Percentiles rank a stretch among this genome's conserved stretches.
Evolutionary conservation across 2,797 vertebrate species (phyloP).

Genomic region (Sebastes steindachneri): DNA sequence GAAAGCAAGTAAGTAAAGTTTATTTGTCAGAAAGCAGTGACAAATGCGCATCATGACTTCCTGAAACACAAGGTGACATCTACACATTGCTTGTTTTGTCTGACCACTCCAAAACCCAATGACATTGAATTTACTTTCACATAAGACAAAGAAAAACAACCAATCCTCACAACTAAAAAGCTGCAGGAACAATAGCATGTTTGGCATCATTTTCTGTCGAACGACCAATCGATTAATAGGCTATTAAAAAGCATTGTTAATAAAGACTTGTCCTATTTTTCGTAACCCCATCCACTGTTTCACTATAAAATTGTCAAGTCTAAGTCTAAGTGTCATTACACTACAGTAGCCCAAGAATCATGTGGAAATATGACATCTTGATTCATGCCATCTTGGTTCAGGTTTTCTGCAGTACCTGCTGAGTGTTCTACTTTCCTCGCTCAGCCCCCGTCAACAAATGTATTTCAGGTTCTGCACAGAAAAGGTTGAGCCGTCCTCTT

Average conservation of each 20-base stretch:
- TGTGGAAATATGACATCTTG: not conserved
- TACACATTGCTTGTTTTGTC: not conserved
- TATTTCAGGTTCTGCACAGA: conserved; percentile 48
- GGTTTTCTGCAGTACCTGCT: not conserved
- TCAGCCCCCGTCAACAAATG: conserved; percentile 42
- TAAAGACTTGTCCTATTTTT: not conserved
- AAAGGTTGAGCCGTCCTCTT: conserved; percentile 39
- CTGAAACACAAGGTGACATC: not conserved
- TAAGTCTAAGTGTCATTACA: not conserved
- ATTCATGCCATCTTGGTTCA: not conserved
- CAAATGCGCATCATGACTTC: not conserved
- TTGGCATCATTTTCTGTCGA: not conserved
- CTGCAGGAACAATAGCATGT: not conserved
- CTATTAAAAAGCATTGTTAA: not conserved
- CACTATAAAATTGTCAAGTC: not conserved
- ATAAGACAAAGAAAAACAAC: not conserved
- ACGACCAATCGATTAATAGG: not conserved
- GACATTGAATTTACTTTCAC: not conserved
- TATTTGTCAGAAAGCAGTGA: not conserved
- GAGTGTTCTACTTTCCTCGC: conserved; percentile 1
- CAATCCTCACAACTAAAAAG: not conserved
- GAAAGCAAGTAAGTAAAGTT: not conserved
- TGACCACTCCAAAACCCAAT: not conserved
- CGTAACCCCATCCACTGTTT: not conserved
- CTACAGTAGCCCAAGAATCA: not conserved